Conservation (phyloP, 2,113 vertebrate genomes). For the Hippopotamus amphibius region DNA sequence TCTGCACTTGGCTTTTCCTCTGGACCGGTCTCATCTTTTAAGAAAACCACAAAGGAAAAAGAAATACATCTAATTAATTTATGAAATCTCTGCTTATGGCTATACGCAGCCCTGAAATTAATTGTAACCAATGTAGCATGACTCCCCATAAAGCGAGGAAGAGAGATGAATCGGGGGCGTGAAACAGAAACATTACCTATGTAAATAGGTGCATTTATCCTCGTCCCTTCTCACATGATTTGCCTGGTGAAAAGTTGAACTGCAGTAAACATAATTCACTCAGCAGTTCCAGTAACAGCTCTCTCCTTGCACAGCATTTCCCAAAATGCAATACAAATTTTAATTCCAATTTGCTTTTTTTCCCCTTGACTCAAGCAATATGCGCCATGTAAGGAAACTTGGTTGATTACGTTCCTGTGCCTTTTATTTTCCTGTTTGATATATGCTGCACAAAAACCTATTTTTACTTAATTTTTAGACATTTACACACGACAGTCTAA, state of each 20-base stretch:
- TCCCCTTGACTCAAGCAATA: background rate
- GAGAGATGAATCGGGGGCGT: constrained; percentile 58
- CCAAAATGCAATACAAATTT: constrained; percentile 56
- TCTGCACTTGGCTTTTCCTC: constrained; percentile 72
- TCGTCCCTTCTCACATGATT: constrained; percentile 37
- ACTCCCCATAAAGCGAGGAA: constrained; percentile 69
- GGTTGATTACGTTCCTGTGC: constrained; percentile 12
- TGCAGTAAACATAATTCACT: constrained; percentile 66
- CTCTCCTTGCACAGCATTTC: background rate
- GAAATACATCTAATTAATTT: constrained; percentile 76
- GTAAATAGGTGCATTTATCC: constrained; percentile 64
- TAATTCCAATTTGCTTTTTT: constrained; percentile 28
- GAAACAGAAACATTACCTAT: constrained; percentile 72
- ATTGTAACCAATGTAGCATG: constrained; percentile 77
- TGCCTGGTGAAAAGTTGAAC: constrained; percentile 67
- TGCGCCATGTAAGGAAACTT: background rate
- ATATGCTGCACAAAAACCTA: background rate
- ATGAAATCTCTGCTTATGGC: constrained; percentile 69
- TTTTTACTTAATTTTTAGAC: constrained; percentile 26
- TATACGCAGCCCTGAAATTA: constrained; percentile 75
- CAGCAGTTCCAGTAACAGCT: constrained; percentile 52
- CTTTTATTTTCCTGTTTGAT: constrained; percentile 56
- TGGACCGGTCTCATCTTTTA: constrained; percentile 78
- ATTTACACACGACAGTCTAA: background rate
- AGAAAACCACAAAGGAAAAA: constrained; percentile 74